Conservation (phyloP, 1,140 invertebrate genomes). For the Aphaenogaster ashmeadi region DNA sequence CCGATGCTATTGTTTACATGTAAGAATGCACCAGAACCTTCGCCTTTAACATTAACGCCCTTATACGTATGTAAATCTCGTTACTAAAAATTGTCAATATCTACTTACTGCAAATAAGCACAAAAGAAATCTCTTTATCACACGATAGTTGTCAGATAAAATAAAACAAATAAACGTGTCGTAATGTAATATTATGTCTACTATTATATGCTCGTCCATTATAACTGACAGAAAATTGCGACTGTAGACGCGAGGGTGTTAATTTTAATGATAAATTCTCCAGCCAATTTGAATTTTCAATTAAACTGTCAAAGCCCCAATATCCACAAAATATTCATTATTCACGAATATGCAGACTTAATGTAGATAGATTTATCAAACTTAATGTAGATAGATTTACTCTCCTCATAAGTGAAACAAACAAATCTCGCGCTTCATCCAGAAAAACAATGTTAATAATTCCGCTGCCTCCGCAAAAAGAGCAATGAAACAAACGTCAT, state of each 20-base stretch:
- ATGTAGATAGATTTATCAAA: constrained; percentile 13
- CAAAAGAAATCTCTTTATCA: neutral
- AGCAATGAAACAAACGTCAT: neutral
- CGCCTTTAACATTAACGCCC: constrained; percentile 31
- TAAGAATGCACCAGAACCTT: neutral
- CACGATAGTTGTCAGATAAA: neutral
- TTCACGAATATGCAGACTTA: constrained; percentile 15
- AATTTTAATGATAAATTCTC: constrained; percentile 49
- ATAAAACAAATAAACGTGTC: neutral
- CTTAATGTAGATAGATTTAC: constrained; percentile 20
- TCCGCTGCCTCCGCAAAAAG: neutral
- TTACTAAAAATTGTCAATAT: neutral
- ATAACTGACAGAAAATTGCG: constrained; percentile 17
- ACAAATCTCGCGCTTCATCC: neutral
- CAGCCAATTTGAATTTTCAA: constrained; percentile 34
- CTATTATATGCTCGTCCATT: neutral
- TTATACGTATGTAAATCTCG: neutral
- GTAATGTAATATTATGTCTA: constrained; percentile 4
- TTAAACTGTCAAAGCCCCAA: constrained; percentile 36
- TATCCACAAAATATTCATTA: constrained; percentile 24
- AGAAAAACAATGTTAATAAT: constrained; percentile 9
- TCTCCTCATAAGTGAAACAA: neutral
- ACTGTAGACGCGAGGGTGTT: neutral
- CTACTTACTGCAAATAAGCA: neutral
- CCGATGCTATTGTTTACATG: constrained; percentile 16